Conservation (phyloP, 2,888 invertebrate species). For the Magallana nippona region DNA sequence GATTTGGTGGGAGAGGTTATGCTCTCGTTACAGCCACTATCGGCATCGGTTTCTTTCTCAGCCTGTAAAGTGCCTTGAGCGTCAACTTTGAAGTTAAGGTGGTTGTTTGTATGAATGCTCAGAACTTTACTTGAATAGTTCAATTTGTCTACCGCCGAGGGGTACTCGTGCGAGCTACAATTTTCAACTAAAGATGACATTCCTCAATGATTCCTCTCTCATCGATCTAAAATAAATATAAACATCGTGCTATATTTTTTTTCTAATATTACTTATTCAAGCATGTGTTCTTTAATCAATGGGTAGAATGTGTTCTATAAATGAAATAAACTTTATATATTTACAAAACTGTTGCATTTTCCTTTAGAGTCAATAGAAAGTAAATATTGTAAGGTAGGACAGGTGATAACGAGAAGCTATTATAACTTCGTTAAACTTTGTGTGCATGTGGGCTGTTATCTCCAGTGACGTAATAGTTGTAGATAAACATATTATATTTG, state of each 20-base stretch:
- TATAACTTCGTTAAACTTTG: neutral
- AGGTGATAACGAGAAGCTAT: neutral
- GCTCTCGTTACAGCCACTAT: constrained; percentile 39
- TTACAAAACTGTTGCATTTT: constrained; percentile 11
- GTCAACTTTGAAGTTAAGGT: constrained; percentile 36
- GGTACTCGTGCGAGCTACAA: constrained; percentile 27
- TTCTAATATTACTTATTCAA: neutral
- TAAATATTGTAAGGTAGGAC: neutral
- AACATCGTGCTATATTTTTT: neutral
- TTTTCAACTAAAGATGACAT: constrained; percentile 44
- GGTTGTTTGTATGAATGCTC: constrained; percentile 37
- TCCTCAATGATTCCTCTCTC: neutral
- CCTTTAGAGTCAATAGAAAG: constrained; percentile 24
- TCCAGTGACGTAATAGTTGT: neutral
- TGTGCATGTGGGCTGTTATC: constrained; percentile 21
- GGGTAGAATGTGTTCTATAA: neutral
- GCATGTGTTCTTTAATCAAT: neutral
- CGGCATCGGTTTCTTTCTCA: constrained; percentile 40
- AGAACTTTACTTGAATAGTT: constrained; percentile 26
- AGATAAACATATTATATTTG: neutral
- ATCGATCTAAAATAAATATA: constrained; percentile 16
- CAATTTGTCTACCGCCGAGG: constrained; percentile 26
- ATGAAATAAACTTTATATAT: neutral
- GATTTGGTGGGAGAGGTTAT: constrained; percentile 34
- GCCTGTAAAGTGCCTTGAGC: constrained; percentile 3